Percentiles rank a stretch among this genome's conserved stretches.
Conservation (phyloP, 37 sponge, comb jelly and placozoan genomes). For the Hexactinellida sp. region DNA sequence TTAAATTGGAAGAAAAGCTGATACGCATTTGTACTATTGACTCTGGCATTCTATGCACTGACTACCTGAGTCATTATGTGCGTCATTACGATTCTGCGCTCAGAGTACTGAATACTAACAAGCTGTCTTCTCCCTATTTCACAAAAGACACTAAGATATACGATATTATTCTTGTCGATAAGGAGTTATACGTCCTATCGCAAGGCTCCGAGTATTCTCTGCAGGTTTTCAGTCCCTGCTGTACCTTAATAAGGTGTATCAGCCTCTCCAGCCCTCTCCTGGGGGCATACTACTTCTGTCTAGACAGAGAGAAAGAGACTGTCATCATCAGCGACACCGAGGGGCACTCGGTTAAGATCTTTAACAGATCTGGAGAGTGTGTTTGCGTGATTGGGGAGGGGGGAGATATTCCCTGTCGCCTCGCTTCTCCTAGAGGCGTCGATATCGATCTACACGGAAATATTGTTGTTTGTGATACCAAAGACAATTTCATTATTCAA, state of each 20-base stretch:
- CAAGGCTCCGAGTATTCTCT: not conserved
- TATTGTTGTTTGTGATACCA: slow-evolving; percentile 1
- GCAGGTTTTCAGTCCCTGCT: not conserved
- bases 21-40: not conserved
- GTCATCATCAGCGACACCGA: not conserved
- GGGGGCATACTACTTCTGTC: slow-evolving; percentile 14
- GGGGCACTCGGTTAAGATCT: not conserved
- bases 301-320: not conserved
- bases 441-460: not conserved
- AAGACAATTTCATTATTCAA: not conserved
- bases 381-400: not conserved
- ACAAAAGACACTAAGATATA: not conserved
- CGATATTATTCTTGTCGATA: not conserved
- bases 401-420: not conserved
- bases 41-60: not conserved
- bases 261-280: not conserved
- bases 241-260: not conserved
- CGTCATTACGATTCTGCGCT: slow-evolving; percentile 11
- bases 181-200: not conserved
- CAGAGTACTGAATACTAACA: not conserved
- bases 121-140: not conserved
- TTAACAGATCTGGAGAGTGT: not conserved
- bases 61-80: slow-evolving; percentile 11
- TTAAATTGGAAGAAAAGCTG: not conserved
- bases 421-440: not conserved